Evolutionary conservation across 2,888 invertebrate genomes (phyloP).

Genomic region (Clepsis dumicolana): DNA sequence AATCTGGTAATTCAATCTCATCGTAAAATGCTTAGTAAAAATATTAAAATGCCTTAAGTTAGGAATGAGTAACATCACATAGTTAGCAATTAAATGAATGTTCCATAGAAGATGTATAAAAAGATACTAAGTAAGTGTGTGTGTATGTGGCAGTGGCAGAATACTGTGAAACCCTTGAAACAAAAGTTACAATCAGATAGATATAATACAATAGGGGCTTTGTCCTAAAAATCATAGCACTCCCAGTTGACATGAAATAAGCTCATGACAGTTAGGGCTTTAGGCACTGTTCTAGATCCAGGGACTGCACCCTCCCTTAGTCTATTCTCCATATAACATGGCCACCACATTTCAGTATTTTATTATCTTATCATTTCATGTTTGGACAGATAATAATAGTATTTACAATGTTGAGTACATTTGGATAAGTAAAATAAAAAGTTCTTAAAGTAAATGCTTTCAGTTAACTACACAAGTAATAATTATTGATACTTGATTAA

Average conservation of each 20-base stretch:
- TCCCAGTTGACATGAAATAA: no score
- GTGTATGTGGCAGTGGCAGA: slow-evolving; percentile 2
- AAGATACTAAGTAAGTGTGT: slow-evolving; percentile 10
- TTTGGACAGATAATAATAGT: background rate
- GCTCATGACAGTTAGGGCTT: background rate
- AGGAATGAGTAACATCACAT: slow-evolving; percentile 42
- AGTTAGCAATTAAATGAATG: slow-evolving; percentile 16
- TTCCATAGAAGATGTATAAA: background rate
- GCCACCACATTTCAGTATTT: background rate
- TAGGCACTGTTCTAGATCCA: background rate
- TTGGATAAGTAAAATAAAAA: background rate
- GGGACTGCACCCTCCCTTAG: background rate
- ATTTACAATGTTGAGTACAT: background rate
- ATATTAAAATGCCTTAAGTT: slow-evolving; percentile 23
- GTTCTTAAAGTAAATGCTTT: background rate
- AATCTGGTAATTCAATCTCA: slow-evolving; percentile 8
- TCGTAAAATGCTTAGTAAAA: slow-evolving; percentile 4
- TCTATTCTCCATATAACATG: background rate
- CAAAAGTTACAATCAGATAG: background rate
- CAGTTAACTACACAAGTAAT: background rate
- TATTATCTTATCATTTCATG: background rate
- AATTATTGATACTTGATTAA: no score
- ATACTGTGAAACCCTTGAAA: slow-evolving; percentile 14
- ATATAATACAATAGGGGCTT: background rate
- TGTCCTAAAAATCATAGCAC: background rate